Conservation (phyloP, 53 echinoderm and acorn worm species). For the Glandiceps talaboti region DNA sequence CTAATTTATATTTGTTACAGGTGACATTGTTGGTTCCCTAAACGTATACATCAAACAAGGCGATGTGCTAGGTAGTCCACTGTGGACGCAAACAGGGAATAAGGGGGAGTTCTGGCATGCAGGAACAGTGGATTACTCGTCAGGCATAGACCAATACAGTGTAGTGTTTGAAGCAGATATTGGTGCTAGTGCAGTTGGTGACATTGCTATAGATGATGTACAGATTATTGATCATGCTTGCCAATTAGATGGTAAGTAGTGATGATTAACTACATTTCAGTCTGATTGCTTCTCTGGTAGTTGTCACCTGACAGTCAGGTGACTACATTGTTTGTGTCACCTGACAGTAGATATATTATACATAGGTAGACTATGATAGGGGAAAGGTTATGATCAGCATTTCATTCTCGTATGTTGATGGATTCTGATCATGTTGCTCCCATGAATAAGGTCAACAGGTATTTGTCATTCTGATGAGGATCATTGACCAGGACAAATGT, state of each 20-base stretch:
- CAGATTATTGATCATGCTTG: conserved; percentile 39
- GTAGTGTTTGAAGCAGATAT: conserved; percentile 38
- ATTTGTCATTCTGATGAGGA: too few species aligned
- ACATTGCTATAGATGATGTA: conserved; percentile 62
- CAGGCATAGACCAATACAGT: conserved; percentile 7
- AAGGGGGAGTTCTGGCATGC: conserved; percentile 51
- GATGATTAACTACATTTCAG: neutral
- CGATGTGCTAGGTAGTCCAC: conserved; percentile 35
- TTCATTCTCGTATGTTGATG: too few species aligned
- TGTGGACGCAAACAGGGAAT: conserved; percentile 46
- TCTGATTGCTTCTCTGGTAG: too few species aligned
- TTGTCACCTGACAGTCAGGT: too few species aligned
- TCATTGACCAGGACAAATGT: too few species aligned
- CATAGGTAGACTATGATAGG: too few species aligned
- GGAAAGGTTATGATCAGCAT: too few species aligned
- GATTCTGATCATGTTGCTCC: too few species aligned
- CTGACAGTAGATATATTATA: too few species aligned
- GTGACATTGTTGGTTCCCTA: conserved; percentile 32
- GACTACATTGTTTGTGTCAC: too few species aligned
- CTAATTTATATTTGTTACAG: too few species aligned
- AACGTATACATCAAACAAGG: conserved; percentile 60
- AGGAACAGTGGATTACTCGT: neutral
- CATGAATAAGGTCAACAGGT: too few species aligned
- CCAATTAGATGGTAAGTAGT: conserved; percentile 17
- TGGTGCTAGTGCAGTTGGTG: conserved; percentile 16